Evolutionary conservation across 2,113 vertebrate genomes (phyloP), one percentile per base, ranked within the genome.

Genomic region (Lasiurus borealis): DNA sequence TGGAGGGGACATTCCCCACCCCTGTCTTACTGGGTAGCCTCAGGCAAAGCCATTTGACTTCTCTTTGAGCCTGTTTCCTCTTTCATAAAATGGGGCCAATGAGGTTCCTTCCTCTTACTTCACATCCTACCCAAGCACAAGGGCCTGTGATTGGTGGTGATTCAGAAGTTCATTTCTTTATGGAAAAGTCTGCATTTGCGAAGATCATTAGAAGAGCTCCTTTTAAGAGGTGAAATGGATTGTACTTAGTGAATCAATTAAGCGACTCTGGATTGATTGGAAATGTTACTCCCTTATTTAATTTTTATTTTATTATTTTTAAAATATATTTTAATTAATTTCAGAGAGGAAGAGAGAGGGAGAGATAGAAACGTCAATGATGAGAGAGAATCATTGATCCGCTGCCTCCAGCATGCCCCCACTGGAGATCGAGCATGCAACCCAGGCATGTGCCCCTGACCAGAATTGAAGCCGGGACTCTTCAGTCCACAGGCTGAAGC

Each of bases 111-210:
- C 76, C 34, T 57, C 59, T 4, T 48, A 4, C 29, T 23, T n/a
- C 68, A 31, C n/a, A 21, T 76, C 29, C 40, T 71, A 34, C 12
- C 50, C 36, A 48, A 59, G 54, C 59, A 73, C 44, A 48, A 89
- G 46, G 11, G 25, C 16, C 76, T 77, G 29, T n/a, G 52, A 76
- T 11, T 46, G 21, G 13, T 64, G 57, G 72, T 54, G 5, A 82
- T 27, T 59, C 62, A 36, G 82, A 73, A 5, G 25, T 25, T 77
- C 27, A 6, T 75, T 34, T 72, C 77, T 88, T 92, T 93, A 48
- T 73, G 48, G 72, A 93, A 91, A 93, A 96, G 25, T 72, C 77
- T 88, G 50, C 8, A 25, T 68, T 77, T 40, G 57, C 64, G 64
- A 85, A 88, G 71, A 36, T 52, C 80, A 40, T 66, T 77, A 40